A percentile compares a stretch with the other conserved stretches of the same genome.
Conservation (phyloP, 1,140 invertebrate genomes). For the Bombus haemorrhoidalis region DNA sequence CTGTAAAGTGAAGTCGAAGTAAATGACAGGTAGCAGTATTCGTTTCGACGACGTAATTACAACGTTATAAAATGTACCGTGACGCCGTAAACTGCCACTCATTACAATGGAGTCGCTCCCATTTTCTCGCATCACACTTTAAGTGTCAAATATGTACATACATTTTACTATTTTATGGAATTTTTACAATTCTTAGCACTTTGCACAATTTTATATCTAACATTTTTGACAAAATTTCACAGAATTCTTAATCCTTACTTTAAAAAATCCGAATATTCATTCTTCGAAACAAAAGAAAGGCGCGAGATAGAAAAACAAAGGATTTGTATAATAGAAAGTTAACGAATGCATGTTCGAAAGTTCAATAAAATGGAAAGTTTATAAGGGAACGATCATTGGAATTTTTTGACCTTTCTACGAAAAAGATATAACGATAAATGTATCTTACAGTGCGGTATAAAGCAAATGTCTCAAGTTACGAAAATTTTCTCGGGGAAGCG, state of each 20-base stretch:
- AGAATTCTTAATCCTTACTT: no score
- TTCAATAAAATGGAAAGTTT: not conserved
- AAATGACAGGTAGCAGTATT: not conserved
- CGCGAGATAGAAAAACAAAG: no score
- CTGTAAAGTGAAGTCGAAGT: not conserved
- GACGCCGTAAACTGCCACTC: not conserved
- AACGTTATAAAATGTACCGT: not conserved
- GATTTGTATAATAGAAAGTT: not conserved
- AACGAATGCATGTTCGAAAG: not conserved
- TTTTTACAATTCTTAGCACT: no score
- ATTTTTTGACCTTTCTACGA: not conserved
- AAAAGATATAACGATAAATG: not conserved
- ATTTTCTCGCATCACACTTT: not conserved
- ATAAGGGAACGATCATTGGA: not conserved
- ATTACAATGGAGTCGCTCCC: no score
- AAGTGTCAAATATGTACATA: not conserved
- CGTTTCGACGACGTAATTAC: not conserved
- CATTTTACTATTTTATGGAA: no score
- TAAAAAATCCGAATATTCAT: no score
- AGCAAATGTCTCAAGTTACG: not conserved
- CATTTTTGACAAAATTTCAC: no score
- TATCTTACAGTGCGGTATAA: not conserved
- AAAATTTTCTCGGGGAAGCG: not conserved
- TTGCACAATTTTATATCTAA: no score
- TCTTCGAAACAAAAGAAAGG: no score